Evolutionary conservation across 2,113 vertebrate species (phyloP).

Genomic region (Actenoides hombroni): DNA sequence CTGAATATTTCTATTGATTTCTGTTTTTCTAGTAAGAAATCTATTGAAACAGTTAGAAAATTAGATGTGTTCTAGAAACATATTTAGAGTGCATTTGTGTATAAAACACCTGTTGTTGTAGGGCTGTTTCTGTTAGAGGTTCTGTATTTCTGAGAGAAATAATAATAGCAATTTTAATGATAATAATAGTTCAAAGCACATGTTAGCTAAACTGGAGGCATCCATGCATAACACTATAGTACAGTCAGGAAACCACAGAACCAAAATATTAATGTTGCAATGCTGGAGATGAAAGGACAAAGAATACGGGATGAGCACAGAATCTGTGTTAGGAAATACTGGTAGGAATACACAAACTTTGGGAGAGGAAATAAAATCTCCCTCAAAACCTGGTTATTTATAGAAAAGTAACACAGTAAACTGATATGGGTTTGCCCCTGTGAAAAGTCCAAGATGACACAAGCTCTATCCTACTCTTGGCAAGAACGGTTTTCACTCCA

Average conservation of each 20-base stretch:
- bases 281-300: conserved; percentile 3
- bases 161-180: neutral
- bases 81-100: neutral
- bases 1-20: neutral
- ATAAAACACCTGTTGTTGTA: neutral
- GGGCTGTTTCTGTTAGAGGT: neutral
- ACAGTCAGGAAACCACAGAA: neutral
- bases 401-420: neutral
- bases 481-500: neutral
- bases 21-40: neutral
- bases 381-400: neutral
- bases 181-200: neutral
- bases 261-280: neutral
- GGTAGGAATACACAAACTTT: neutral
- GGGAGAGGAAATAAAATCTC: neutral
- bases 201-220: neutral
- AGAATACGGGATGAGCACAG: neutral
- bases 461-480: neutral
- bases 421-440: neutral
- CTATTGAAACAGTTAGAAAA: neutral
- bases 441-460: neutral
- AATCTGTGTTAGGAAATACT: neutral
- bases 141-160: neutral
- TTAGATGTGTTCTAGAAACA: neutral
- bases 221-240: neutral